Percentiles rank a stretch among this genome's conserved stretches.
Conservation (phyloP, 2,888 invertebrate species). For the Phania funesta region DNA sequence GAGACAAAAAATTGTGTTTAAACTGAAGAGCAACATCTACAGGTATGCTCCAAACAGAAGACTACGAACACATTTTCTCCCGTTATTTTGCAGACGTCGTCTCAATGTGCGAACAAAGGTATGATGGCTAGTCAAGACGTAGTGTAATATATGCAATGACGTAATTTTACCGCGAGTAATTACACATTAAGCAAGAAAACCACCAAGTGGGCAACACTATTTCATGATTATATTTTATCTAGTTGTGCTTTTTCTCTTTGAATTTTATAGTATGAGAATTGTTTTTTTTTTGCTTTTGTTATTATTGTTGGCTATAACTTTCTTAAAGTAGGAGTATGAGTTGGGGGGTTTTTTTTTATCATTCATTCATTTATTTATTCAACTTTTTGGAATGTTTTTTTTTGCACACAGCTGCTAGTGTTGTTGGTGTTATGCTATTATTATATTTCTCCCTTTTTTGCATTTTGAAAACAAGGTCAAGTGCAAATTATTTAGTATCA, state of each 20-base stretch:
- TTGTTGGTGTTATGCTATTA: conserved; percentile 20
- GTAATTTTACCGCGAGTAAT: not conserved
- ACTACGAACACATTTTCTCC: no score
- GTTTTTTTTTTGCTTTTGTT: not conserved
- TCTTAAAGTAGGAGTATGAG: conserved; percentile 37
- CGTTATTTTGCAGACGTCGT: no score
- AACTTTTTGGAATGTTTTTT: no score
- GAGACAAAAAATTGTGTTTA: no score
- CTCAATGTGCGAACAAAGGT: no score
- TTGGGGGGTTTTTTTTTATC: conserved; percentile 41
- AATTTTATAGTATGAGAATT: not conserved
- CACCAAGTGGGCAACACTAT: no score
- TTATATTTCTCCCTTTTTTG: conserved; percentile 28
- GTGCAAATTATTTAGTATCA: conserved; percentile 53
- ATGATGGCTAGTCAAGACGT: no score
- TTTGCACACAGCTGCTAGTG: not conserved
- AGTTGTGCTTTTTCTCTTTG: no score
- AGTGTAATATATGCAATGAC: not conserved
- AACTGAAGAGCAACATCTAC: no score
- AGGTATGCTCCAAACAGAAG: no score
- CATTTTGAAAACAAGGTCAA: conserved; percentile 61
- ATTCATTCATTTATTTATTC: conserved; percentile 33
- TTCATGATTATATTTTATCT: not conserved
- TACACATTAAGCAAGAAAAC: no score
- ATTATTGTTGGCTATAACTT: conserved; percentile 23